Percentiles rank a stretch among this genome's conserved stretches.
phyloP scores from a whole-genome alignment of 2,797 vertebrate species.

The Bradypus variegatus region DNA sequence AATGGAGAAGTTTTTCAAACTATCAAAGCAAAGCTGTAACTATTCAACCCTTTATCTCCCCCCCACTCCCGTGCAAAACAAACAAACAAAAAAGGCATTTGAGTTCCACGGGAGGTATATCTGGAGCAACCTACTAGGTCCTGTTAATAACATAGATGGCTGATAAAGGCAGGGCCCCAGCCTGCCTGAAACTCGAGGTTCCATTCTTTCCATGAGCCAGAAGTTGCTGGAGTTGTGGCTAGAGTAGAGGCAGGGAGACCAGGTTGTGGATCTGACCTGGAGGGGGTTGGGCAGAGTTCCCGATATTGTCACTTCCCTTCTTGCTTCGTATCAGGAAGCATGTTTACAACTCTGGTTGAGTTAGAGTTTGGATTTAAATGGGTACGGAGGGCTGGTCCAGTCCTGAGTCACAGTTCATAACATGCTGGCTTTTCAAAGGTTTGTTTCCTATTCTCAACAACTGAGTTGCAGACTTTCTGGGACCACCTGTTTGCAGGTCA shows the following conservation, averaged over 20 bases:
- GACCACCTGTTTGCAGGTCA: conserved; percentile 28
- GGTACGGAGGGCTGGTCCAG: background rate
- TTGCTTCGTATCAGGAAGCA: conserved; percentile 2
- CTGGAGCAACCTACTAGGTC: background rate
- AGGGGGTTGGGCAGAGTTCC: background rate
- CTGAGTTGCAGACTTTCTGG: background rate
- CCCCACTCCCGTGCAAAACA: background rate
- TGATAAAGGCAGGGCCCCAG: background rate
- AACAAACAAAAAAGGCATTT: background rate
- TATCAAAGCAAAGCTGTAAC: conserved; percentile 54
- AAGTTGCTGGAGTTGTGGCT: background rate
- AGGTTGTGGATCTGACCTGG: background rate
- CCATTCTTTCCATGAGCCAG: background rate
- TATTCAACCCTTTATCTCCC: background rate
- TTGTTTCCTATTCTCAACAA: conserved; percentile 14
- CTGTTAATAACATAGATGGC: background rate
- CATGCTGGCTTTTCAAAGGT: background rate
- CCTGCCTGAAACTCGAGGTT: background rate
- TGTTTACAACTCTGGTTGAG: background rate
- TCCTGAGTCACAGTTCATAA: background rate
- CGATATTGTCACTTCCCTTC: background rate
- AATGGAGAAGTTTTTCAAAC: conserved; percentile 56
- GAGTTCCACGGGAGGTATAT: background rate
- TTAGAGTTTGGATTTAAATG: conserved; percentile 13
- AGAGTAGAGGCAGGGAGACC: background rate